Percentiles rank a stretch among this genome's conserved stretches.
Conservation (phyloP, 2,888 invertebrate species). For the Shargacucullia verbasci region DNA sequence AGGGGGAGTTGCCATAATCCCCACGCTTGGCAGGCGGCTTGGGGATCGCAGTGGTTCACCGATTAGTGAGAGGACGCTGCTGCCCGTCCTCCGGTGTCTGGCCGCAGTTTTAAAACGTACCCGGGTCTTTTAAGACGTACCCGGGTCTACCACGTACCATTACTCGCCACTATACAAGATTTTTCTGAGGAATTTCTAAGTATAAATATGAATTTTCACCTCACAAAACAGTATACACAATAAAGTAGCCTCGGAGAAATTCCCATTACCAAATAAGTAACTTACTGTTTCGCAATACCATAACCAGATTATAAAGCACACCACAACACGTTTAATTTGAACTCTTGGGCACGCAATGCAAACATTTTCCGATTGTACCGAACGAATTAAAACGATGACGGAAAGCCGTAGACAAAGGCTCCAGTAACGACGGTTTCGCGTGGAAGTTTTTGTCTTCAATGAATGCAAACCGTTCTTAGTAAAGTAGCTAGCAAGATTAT, state of each 20-base stretch:
- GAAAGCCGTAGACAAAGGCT: constrained; percentile 44
- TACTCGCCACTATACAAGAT: too few relatives aligned
- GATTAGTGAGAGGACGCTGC: too few relatives aligned
- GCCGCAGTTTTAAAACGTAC: too few relatives aligned
- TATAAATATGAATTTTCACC: too few relatives aligned
- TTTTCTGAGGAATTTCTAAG: too few relatives aligned
- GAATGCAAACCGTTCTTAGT: constrained; percentile 27
- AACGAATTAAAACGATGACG: constrained; percentile 43
- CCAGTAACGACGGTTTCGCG: constrained; percentile 53
- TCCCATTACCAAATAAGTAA: neutral
- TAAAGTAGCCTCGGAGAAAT: neutral
- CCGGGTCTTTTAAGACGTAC: too few relatives aligned
- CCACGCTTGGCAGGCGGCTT: too few relatives aligned
- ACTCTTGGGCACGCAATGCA: constrained; percentile 49
- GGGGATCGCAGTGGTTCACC: too few relatives aligned
- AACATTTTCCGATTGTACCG: constrained; percentile 50
- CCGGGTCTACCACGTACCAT: too few relatives aligned
- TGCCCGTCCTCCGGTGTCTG: too few relatives aligned
- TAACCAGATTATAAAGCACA: constrained; percentile 26
- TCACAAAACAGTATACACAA: too few relatives aligned
- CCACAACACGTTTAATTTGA: constrained; percentile 36
- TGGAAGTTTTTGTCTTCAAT: constrained; percentile 41
- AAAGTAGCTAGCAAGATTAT: constrained; percentile 5
- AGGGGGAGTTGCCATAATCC: too few relatives aligned
- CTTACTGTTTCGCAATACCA: constrained; percentile 12